These are phyloP conservation scores for Parnassius smintheus DNA, from an alignment of 2,888 invertebrate species.

Conservation along the genomic window DNA sequence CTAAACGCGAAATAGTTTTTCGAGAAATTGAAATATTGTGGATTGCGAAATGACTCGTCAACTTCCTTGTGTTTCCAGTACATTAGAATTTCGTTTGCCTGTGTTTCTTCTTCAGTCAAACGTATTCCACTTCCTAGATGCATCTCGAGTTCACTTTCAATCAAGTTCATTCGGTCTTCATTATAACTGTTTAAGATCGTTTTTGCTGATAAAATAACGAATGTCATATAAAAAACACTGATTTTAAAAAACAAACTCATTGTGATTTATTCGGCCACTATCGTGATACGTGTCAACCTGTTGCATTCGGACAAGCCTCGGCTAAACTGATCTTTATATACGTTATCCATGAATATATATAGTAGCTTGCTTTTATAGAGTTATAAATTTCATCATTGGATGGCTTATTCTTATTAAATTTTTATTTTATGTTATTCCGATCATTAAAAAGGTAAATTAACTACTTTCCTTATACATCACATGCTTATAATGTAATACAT, in stretches of 20 bases:
- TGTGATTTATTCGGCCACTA: slow-evolving; percentile 14
- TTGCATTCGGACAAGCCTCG: slow-evolving; percentile 27
- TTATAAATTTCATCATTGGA: slow-evolving; percentile 18
- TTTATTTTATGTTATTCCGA: too few species aligned
- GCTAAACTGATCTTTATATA: slow-evolving; percentile 12
- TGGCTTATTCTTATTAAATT: too few species aligned
- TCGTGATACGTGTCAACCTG: slow-evolving; percentile 29
- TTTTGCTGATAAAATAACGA: slow-evolving; percentile 33
- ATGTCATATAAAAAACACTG: slow-evolving; percentile 28
- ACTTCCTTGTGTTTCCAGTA: slow-evolving; percentile 76
- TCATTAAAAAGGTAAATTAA: too few species aligned
- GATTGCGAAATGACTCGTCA: slow-evolving; percentile 67
- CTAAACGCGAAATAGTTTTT: slow-evolving; percentile 84
- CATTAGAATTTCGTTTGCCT: slow-evolving; percentile 82
- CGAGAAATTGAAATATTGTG: slow-evolving; percentile 82
- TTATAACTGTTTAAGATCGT: slow-evolving; percentile 42
- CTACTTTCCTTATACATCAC: too few species aligned
- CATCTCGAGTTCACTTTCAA: slow-evolving; percentile 63
- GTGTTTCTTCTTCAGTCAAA: slow-evolving; percentile 64
- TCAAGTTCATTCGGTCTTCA: slow-evolving; percentile 42
- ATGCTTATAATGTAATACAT: too few species aligned
- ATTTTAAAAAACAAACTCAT: slow-evolving; percentile 20
- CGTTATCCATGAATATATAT: slow-evolving; percentile 23
- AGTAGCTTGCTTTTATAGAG: slow-evolving; percentile 23
- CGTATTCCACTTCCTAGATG: slow-evolving; percentile 76